phyloP scores from a whole-genome alignment of 2,888 invertebrate species.

The Pegoplata infirma region DNA sequence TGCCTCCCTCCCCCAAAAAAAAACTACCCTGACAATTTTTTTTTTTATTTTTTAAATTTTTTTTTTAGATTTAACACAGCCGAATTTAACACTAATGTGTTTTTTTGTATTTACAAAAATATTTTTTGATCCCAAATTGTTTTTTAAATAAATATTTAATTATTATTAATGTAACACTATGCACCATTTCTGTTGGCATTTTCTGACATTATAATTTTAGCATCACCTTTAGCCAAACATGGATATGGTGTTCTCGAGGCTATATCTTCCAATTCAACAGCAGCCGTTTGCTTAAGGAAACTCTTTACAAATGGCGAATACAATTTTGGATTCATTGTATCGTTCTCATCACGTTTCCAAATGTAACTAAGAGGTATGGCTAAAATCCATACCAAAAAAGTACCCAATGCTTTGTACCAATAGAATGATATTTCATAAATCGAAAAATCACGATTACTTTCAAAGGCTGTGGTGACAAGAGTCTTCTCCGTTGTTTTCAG shows the following conservation, averaged over 20 bases:
- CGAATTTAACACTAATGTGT: too few relatives aligned
- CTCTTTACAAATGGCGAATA: constrained; percentile 72
- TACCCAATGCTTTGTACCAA: constrained; percentile 81
- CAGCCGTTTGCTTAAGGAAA: constrained; percentile 52
- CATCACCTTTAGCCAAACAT: background rate
- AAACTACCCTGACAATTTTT: too few relatives aligned
- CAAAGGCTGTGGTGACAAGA: constrained; percentile 65
- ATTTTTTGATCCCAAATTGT: too few relatives aligned
- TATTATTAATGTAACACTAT: background rate
- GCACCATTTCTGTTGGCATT: background rate
- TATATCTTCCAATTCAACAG: constrained; percentile 58
- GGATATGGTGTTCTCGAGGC: constrained; percentile 50
- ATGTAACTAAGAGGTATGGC: constrained; percentile 80
- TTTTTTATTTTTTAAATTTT: too few relatives aligned
- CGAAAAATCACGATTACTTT: constrained; percentile 73
- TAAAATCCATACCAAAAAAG: constrained; percentile 78
- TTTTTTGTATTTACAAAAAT: too few relatives aligned
- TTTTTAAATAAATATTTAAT: too few relatives aligned
- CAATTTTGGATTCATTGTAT: constrained; percentile 71
- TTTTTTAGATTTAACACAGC: too few relatives aligned
- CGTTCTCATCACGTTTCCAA: constrained; percentile 72
- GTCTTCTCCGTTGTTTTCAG: constrained; percentile 41
- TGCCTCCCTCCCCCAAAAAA: too few relatives aligned
- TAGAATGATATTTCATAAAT: constrained; percentile 82
- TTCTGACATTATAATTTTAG: background rate